Percentiles rank a stretch among this genome's conserved stretches.
phyloP scores from a whole-genome alignment of 2,797 vertebrate species.

The Delichon dasypus region DNA sequence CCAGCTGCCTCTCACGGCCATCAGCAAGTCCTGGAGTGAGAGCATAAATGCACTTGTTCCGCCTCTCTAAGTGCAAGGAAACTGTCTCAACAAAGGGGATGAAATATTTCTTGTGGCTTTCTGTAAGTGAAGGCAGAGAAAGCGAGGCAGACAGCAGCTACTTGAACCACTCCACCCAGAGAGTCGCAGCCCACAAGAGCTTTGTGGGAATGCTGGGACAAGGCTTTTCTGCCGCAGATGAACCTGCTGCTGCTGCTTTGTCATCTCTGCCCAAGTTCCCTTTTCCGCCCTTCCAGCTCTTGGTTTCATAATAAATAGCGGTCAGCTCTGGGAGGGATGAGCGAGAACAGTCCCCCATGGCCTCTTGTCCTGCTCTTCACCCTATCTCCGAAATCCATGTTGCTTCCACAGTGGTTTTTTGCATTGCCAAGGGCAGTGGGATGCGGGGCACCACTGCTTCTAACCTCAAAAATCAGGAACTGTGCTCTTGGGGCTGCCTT shows the following conservation, averaged over 20 bases:
- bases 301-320: background rate
- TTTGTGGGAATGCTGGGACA: background rate
- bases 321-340: background rate
- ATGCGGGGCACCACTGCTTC: background rate
- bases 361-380: background rate
- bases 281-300: background rate
- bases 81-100: slow-evolving; percentile 3
- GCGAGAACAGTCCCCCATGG: background rate
- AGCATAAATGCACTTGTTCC: slow-evolving; percentile 42
- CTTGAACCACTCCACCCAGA: background rate
- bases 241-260: background rate
- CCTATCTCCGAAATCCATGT: accelerated
- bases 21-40: slow-evolving; percentile 15
- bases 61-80: slow-evolving; percentile 12
- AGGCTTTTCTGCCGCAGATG: background rate
- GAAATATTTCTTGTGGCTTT: slow-evolving; percentile 36
- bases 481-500: background rate
- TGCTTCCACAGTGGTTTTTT: background rate
- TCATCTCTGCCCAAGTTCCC: background rate
- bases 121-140: background rate
- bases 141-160: background rate
- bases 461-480: background rate
- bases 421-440: background rate
- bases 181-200: background rate
- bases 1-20: background rate